Percentiles rank a stretch among this genome's conserved stretches.
Conservation (phyloP, 2,888 invertebrate species). For the Phalera bucephala region DNA sequence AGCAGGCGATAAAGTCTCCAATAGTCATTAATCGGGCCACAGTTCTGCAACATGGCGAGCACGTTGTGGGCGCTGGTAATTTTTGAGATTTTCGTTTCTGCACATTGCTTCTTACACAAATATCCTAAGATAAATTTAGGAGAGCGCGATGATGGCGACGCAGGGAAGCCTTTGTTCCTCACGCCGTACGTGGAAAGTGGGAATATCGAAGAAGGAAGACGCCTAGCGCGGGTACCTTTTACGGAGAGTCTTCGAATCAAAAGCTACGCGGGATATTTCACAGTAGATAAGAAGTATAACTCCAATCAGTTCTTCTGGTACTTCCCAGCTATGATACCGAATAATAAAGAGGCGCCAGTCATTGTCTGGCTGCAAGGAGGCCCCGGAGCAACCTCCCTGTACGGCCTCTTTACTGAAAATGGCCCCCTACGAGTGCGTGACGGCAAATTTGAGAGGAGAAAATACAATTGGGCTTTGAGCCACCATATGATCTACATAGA, state of each 20-base stretch:
- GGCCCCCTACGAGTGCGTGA: conserved; percentile 84
- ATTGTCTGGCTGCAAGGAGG: conserved; percentile 94
- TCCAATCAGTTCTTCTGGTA: conserved; percentile 97
- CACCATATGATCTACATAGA: conserved; percentile 95
- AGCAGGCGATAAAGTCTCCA: too few species aligned
- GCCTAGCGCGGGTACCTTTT: conserved; percentile 80
- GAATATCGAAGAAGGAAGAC: conserved; percentile 85
- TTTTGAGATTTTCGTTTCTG: conserved; percentile 40
- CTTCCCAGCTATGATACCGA: conserved; percentile 87
- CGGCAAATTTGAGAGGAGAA: conserved; percentile 80
- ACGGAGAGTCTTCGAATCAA: conserved; percentile 83
- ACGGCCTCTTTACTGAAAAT: conserved; percentile 92
- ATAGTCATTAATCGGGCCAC: conserved; percentile 2
- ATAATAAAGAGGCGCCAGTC: conserved; percentile 85
- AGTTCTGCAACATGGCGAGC: conserved; percentile 41
- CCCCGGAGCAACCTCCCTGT: conserved; percentile 91
- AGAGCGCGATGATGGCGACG: conserved; percentile 54
- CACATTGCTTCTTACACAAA: conserved; percentile 52
- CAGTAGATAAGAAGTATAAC: conserved; percentile 89
- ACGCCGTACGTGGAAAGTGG: conserved; percentile 89
- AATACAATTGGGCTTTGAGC: conserved; percentile 90
- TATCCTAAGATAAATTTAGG: conserved; percentile 62
- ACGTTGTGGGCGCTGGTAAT: conserved; percentile 34
- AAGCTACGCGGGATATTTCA: conserved; percentile 92
- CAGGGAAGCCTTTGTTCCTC: conserved; percentile 86